Conservation (phyloP, 2,113 vertebrate species). For the Aspiorhynchus laticeps region DNA sequence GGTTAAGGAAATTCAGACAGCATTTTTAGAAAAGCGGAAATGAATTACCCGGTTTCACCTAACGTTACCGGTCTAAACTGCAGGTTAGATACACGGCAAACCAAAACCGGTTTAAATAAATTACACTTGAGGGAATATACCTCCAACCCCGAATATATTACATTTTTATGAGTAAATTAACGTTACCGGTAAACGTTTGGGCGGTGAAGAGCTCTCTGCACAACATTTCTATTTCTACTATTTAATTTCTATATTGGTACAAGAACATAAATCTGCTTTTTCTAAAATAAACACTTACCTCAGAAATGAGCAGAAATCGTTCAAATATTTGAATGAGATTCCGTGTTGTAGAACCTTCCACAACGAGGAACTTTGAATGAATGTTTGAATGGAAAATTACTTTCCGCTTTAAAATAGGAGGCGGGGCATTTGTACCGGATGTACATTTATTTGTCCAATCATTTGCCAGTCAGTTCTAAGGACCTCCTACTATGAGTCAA, state of each 20-base stretch:
- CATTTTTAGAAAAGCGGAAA: neutral
- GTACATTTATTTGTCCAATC: slow-evolving; percentile 19
- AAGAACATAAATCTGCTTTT: neutral
- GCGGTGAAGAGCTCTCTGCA: neutral
- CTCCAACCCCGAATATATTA: neutral
- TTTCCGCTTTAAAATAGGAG: slow-evolving; percentile 38
- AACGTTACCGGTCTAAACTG: neutral
- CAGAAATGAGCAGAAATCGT: neutral
- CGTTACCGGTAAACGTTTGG: neutral
- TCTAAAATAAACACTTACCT: neutral
- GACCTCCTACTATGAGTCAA: neutral
- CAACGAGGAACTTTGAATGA: neutral
- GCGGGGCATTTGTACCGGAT: neutral
- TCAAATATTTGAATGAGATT: neutral
- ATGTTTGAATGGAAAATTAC: slow-evolving; percentile 73
- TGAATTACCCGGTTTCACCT: neutral
- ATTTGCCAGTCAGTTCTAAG: neutral
- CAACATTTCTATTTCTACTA: neutral
- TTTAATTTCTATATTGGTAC: neutral
- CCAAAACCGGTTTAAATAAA: neutral
- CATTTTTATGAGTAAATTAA: neutral
- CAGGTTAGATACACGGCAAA: neutral
- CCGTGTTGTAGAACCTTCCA: neutral
- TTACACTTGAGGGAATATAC: neutral
- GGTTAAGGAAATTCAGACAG: neutral